Percentiles rank a stretch among this genome's conserved stretches.
Conservation (phyloP, 1,140 invertebrate genomes). For the Aphidius ervi region DNA sequence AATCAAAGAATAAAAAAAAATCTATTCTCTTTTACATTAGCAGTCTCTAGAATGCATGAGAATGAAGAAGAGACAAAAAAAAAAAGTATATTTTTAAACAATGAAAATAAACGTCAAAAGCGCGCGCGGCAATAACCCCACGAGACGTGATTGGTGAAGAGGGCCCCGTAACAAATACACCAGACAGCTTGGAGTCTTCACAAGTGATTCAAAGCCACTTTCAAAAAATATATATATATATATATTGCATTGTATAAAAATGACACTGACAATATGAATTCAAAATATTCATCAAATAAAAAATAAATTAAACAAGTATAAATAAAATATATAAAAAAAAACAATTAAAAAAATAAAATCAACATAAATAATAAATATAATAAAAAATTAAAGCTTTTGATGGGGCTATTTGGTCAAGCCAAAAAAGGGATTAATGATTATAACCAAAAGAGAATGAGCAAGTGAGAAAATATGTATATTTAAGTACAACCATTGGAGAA, state of each 20-base stretch:
- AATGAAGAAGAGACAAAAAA: background rate
- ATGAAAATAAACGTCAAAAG: constrained; percentile 27
- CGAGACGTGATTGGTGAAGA: constrained; percentile 4
- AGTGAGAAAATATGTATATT: background rate
- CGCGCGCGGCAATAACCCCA: constrained; percentile 33
- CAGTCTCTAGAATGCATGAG: background rate
- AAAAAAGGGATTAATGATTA: no score
- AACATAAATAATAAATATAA: no score
- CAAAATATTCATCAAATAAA: no score
- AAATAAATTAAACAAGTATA: no score
- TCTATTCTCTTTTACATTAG: no score
- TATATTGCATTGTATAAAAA: no score
- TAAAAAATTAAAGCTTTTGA: no score
- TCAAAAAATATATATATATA: background rate
- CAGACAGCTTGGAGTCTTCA: constrained; percentile 51
- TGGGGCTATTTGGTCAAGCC: no score
- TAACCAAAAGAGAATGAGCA: background rate
- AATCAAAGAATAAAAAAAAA: no score
- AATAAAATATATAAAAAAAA: no score
- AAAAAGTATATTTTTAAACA: constrained; percentile 15
- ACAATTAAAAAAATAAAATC: no score
- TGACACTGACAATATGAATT: no score
- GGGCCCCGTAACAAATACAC: constrained; percentile 15
- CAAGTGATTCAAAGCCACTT: constrained; percentile 34
- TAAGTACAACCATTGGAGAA: background rate